phyloP scores from a whole-genome alignment of 2,113 vertebrate genomes.

The Indicator maculatus region DNA sequence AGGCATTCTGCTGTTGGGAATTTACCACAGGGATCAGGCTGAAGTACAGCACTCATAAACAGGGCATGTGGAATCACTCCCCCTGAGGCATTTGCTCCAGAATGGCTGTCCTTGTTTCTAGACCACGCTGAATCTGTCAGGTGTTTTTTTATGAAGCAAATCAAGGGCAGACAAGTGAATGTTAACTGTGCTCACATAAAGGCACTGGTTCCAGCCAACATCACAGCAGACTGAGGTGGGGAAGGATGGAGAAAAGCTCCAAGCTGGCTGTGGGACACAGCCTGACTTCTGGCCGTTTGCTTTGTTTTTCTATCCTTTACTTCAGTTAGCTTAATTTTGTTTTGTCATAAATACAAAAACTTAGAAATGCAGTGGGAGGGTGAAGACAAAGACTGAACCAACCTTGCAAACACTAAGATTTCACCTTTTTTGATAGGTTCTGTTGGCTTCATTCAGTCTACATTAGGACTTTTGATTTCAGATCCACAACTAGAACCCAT shows the following conservation, averaged over 20 bases:
- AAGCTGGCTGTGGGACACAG: background rate
- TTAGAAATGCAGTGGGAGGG: background rate
- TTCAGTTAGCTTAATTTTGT: background rate
- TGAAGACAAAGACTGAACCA: background rate
- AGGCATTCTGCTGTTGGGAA: background rate
- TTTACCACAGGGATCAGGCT: rapidly evolving
- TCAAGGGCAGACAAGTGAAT: background rate
- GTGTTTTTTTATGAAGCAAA: background rate
- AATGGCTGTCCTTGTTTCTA: background rate
- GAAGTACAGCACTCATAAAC: background rate
- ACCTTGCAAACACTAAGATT: background rate
- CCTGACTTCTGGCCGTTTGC: background rate
- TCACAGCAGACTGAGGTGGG: background rate
- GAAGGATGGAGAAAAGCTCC: background rate
- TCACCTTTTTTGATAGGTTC: background rate
- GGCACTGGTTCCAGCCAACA: background rate
- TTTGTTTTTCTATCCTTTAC: background rate
- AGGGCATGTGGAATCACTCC: rapidly evolving
- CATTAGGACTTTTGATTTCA: constrained; percentile 17
- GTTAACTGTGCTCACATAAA: background rate
- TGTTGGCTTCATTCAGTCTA: background rate
- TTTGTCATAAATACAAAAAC: background rate
- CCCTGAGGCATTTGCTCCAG: background rate
- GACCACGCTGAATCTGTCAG: background rate
- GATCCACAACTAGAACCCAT: background rate